Base-by-base conservation (phyloP, 2,888 invertebrate species). In the Leptopterna dolabrata region DNA sequence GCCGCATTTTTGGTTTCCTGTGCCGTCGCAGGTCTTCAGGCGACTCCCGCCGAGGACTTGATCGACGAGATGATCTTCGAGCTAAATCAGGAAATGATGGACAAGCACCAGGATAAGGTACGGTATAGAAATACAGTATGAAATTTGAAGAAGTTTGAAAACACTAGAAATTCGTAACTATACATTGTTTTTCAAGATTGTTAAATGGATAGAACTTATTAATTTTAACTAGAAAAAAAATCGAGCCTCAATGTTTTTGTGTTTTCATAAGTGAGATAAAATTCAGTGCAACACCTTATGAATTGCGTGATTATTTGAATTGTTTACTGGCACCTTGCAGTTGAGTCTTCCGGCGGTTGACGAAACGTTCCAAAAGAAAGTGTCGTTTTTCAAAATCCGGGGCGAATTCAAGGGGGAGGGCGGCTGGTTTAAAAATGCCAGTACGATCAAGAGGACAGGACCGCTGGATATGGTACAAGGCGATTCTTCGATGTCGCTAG, bases 391-490 rank as follows among this genome's bases (percentile, higher is more conserved):
- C 27, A 43, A 63, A 14, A 63, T 89, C 0, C 78, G 70, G 0
- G 88, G 88, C n/a, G 80, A 63, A 30, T 89, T 89, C 76, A 16
- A 47, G 14, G 88, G 88, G 0, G 47, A 24, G 4, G 87, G 83
- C 16, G 88, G 88, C 27, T 47, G 71, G 24, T 76, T 88, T 2
- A 47, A 89, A 45, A 84, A 89, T 47, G 71, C 80, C 43, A 63
- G 82, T 16, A 71, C 88, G 6, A 76, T 89, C 14, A 86, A 78
- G 9, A 82, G 88, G 51, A 89, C 88, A 13, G 88, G 88, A 7
- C 55, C 63, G 1, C 11, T 83, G 30, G 83, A 83, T 0, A 83
- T 83, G 78, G 27, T 9, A 24, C 78, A 78, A 27, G 78, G 24
- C n/a, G 27, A 27, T 14, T 78, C 73, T n/a, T 19, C n/a, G n/a